Percentiles rank a stretch among this genome's conserved stretches.
Conservation (phyloP, 2,888 invertebrate species). For the Melipona bicolor region DNA sequence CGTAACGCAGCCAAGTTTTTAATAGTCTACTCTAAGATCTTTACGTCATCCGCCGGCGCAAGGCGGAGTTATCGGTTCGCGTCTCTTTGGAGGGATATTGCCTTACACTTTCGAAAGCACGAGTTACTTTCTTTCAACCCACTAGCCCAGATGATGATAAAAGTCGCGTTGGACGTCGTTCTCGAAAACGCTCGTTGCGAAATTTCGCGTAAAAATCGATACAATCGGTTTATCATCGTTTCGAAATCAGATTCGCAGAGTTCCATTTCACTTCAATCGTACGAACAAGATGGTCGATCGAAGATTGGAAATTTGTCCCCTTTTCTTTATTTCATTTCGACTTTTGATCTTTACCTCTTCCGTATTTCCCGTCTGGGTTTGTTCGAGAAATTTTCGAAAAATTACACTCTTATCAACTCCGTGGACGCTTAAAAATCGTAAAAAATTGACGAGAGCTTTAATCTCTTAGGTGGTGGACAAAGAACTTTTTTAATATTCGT, state of each 20-base stretch:
- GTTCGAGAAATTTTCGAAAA: too few relatives aligned
- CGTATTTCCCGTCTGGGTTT: too few relatives aligned
- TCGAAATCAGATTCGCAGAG: neutral
- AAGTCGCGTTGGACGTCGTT: neutral
- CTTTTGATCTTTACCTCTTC: neutral
- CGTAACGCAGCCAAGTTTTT: conserved; percentile 21
- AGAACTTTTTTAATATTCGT: too few relatives aligned
- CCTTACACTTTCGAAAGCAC: conserved; percentile 3
- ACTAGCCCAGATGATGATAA: neutral
- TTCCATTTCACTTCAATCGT: neutral
- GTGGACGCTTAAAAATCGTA: too few relatives aligned
- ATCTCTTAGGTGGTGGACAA: too few relatives aligned
- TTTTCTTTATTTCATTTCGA: neutral
- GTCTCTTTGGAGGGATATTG: conserved; percentile 9
- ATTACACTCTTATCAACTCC: too few relatives aligned
- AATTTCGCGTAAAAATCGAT: neutral
- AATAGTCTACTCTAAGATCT: conserved; percentile 31
- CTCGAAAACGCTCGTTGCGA: neutral
- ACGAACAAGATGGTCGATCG: neutral
- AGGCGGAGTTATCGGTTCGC: conserved; percentile 10
- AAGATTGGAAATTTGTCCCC: neutral
- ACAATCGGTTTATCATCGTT: neutral
- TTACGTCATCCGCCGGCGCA: conserved; percentile 17
- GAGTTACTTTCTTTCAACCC: conserved; percentile 9
- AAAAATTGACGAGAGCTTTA: too few relatives aligned